A percentile compares a stretch with the other conserved stretches of the same genome.
These are phyloP conservation scores for Oryzaephilus surinamensis DNA, from an alignment of 1,140 invertebrate genomes.

Conservation along the genomic window DNA sequence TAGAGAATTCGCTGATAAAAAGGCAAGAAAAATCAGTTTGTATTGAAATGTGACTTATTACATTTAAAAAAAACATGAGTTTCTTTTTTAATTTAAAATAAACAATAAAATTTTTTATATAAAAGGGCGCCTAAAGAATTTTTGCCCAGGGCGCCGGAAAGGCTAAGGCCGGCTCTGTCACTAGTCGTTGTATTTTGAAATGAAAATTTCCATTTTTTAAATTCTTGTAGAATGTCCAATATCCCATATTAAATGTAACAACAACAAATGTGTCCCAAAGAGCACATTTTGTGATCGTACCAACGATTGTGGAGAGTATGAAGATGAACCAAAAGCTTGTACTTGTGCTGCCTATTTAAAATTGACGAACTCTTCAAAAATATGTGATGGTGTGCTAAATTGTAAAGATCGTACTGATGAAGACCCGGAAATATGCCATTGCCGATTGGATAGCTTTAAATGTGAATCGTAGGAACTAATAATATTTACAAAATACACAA, in stretches of 20 bases:
- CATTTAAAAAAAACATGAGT: not conserved
- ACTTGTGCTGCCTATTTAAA: conserved; percentile 56
- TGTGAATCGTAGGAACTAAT: conserved; percentile 38
- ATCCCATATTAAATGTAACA: conserved; percentile 52
- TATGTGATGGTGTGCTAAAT: conserved; percentile 70
- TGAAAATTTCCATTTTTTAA: not conserved
- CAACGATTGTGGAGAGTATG: conserved; percentile 56
- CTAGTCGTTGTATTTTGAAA: not conserved
- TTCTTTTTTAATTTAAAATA: not conserved
- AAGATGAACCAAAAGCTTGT: conserved; percentile 58
- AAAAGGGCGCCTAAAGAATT: too few species aligned
- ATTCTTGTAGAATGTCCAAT: conserved; percentile 41
- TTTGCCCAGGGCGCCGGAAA: too few species aligned
- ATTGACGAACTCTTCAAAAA: conserved; percentile 47
- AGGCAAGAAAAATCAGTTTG: too few species aligned
- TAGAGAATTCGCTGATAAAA: too few species aligned
- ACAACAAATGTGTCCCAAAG: conserved; percentile 57
- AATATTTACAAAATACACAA: not conserved
- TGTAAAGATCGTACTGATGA: conserved; percentile 75
- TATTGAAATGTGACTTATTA: too few species aligned
- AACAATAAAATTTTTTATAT: too few species aligned
- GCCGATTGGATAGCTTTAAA: conserved; percentile 40
- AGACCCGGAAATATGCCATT: conserved; percentile 49
- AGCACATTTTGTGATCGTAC: conserved; percentile 52
- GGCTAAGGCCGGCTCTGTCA: too few species aligned